These are phyloP conservation scores for Sebastes ruberrimus DNA, from an alignment of 2,797 vertebrate genomes.

Conservation along the genomic window DNA sequence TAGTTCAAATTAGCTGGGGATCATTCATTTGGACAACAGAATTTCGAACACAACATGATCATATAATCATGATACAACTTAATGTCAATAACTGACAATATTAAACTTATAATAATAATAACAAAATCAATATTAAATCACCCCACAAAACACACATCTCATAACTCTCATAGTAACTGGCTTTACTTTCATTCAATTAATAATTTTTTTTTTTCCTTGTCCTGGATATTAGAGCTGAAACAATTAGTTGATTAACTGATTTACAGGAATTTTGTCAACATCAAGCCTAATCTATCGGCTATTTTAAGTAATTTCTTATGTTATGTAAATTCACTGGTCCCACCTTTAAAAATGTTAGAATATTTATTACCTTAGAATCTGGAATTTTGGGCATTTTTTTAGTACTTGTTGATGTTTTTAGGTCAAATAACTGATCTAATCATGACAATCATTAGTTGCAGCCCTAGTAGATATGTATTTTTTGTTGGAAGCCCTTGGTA, in stretches of 20 bases:
- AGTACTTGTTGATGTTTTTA: background rate
- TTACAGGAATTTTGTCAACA: background rate
- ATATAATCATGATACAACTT: background rate
- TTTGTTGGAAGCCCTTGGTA: background rate
- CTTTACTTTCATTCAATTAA: background rate
- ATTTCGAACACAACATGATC: background rate
- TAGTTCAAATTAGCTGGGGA: background rate
- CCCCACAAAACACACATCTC: background rate
- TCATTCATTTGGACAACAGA: background rate
- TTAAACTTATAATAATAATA: background rate
- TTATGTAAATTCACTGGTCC: background rate
- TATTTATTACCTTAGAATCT: background rate
- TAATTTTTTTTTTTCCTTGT: background rate
- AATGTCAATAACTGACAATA: background rate
- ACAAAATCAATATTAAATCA: background rate
- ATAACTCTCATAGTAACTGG: background rate
- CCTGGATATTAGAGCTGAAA: background rate
- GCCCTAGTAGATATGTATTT: background rate
- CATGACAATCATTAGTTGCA: background rate
- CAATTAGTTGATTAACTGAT: background rate
- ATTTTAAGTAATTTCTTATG: background rate
- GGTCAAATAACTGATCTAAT: background rate
- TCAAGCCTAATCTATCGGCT: background rate
- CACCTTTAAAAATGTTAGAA: background rate
- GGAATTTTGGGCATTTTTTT: background rate